Evolutionary conservation across 2,113 vertebrate genomes (phyloP).

Genomic region (Smithornis capensis): DNA sequence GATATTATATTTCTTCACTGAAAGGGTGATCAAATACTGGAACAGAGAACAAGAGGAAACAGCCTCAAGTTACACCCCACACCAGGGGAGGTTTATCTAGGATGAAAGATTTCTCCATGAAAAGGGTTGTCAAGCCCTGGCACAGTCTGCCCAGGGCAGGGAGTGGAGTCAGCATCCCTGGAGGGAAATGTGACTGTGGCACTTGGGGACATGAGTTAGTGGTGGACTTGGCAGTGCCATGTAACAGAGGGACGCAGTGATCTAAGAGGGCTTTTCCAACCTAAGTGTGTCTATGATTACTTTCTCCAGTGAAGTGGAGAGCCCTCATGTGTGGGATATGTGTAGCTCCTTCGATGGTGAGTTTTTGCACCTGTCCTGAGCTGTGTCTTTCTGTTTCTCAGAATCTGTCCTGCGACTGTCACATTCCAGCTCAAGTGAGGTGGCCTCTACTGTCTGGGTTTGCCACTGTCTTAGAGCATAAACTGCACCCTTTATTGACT

Average conservation of each 20-base stretch:
- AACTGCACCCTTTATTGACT: background rate
- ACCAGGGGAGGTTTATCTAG: background rate
- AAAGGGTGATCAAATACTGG: background rate
- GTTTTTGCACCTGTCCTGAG: background rate
- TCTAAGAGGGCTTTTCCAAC: background rate
- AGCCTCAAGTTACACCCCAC: background rate
- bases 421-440: background rate
- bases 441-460: background rate
- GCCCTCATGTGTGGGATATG: fast-evolving
- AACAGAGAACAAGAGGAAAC: background rate
- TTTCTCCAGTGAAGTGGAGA: background rate
- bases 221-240: background rate
- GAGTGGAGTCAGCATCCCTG: background rate
- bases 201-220: background rate
- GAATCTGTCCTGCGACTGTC: background rate
- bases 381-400: background rate
- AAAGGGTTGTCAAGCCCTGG: background rate
- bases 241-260: background rate
- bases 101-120: background rate
- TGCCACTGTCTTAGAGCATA: background rate
- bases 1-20: background rate
- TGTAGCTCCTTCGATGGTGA: background rate
- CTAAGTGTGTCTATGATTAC: background rate
- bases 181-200: background rate
- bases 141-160: background rate